These are phyloP conservation scores for Ornithoptera priamus DNA, from an alignment of 2,888 invertebrate genomes.

Conservation along the genomic window DNA sequence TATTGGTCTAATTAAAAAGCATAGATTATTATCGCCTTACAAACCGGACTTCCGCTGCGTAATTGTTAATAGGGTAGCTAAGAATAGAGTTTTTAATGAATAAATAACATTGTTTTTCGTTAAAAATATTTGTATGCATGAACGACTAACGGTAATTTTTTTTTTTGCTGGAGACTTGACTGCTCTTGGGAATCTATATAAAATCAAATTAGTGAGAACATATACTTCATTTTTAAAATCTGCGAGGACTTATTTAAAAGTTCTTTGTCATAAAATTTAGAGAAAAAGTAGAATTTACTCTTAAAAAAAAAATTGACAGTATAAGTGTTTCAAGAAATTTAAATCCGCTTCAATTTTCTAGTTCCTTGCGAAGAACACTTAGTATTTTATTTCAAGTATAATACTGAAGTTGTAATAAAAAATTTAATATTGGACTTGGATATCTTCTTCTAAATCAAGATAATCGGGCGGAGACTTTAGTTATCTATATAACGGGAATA, in stretches of 20 bases:
- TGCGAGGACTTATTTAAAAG: neutral
- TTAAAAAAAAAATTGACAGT: slow-evolving; percentile 12
- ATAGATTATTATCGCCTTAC: slow-evolving; percentile 66
- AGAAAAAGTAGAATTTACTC: slow-evolving; percentile 5
- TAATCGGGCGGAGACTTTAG: slow-evolving; percentile 1
- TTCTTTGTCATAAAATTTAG: too few relatives aligned
- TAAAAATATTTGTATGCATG: slow-evolving; percentile 33
- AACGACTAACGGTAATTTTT: slow-evolving; percentile 9
- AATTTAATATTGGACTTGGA: slow-evolving; percentile 16
- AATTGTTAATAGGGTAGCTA: slow-evolving; percentile 57
- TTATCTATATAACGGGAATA: neutral
- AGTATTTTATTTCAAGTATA: slow-evolving; percentile 10
- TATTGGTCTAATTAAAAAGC: slow-evolving; percentile 71
- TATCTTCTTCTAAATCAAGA: slow-evolving; percentile 17
- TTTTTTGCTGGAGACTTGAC: slow-evolving; percentile 17
- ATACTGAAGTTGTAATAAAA: slow-evolving; percentile 16
- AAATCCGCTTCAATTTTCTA: slow-evolving; percentile 20
- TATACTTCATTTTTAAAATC: neutral
- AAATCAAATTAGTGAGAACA: neutral
- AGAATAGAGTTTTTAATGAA: slow-evolving; percentile 49
- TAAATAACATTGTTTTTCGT: slow-evolving; percentile 42
- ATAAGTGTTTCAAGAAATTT: slow-evolving; percentile 21
- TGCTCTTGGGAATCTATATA: neutral
- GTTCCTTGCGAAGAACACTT: slow-evolving; percentile 14
- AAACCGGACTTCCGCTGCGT: slow-evolving; percentile 66